Evolutionary conservation across 2,888 invertebrate species (phyloP), one percentile per base, ranked within the genome.

Genomic region (Dasysyrphus tricinctus): DNA sequence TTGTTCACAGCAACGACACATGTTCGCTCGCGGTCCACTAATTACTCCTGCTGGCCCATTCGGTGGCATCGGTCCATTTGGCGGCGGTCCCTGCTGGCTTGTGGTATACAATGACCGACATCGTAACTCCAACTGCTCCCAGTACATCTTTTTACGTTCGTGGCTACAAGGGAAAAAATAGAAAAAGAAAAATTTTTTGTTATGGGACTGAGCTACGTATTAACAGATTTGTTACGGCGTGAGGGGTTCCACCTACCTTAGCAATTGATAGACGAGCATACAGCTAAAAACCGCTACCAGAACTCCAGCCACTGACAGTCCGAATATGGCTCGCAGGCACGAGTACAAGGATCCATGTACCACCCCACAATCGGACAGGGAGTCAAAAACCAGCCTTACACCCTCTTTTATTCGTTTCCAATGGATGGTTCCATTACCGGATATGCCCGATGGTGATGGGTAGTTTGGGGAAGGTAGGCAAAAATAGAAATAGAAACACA

Each of bases 71-170:
- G 93, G 93, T 12, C 93, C 93, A 87, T 78, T 88, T 80, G 82
- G 75, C 37, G 89, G 77, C 19, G 91, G 91, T 14, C 91, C 90
- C 88, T 91, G 92, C 86, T 90, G 93, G 89, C 91, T 93, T 88
- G 89, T 90, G 82, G 93, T 92, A 90, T 97, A 97, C 79, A 97
- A 92, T 0, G 97, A 96, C 84, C 97, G 94, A 91, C 97, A 97
- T 77, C 97, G 94, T 72, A 97, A 92, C 91, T 97, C 97, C 92
- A 98, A 91, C 93, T 98, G 97, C 90, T 97, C 97, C 97, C 98
- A 98, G 92, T 98, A 98, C 96, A 97, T 97, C 93, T 97, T 98
- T 93, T 98, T 98, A 87, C 97, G 96, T 92, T 98, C 98, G 91
- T 98, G 98, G 88, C 97, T 97, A 90, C 57, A 16, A 29, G 24